Evolutionary conservation across 2,888 invertebrate species (phyloP), one percentile per base, ranked within the genome.

Genomic region (Metacarcinus magister): DNA sequence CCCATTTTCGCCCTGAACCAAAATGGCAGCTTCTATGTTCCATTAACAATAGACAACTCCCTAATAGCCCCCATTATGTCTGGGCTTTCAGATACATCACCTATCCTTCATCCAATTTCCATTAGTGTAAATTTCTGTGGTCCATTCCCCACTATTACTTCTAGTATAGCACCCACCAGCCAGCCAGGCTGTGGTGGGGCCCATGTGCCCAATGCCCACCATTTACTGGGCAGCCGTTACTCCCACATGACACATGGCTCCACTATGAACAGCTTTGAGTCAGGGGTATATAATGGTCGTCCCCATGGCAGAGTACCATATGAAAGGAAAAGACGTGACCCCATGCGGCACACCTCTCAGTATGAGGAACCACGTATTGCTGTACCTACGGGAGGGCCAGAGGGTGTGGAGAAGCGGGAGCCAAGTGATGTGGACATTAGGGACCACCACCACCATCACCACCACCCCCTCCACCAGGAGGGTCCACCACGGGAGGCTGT

Each of bases 1-100:
- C 97, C 97, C 32, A 96, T 96, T 5, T 97, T 97, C 91, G 97
- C 97, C 23, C 95, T 97, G 19, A 97, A 96, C 60, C 96, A 96
- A 54, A 96, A 93, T 93, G 97, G 97, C 93, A 96, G 94, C 48
- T 97, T 96, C 48, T 97, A 97, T 95, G 96, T 97, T 32, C 97
- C 97, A n/a, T 92, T 97, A 48, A 96, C 97, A 44, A 94, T 97
- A n/a, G 96, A 97, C 46, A 94, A 96, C 23, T 67, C 96, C n/a
- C 94, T 97, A 8, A 91, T 97, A 54, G 96, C 97, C 39, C 96
- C 97, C 28, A 95, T 94, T 16, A 95, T 97, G 95, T 60, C 96
- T 28, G 90, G 95, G 1, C 48, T 96, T 46, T 92, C 94, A 39
- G 96, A 96, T 23, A 89, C 75, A 7, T 94, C 96, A 39, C 97